A percentile compares a stretch with the other conserved stretches of the same genome.
Evolutionary conservation across 2,888 invertebrate species (phyloP).

Genomic region (Brachyptera putata): DNA sequence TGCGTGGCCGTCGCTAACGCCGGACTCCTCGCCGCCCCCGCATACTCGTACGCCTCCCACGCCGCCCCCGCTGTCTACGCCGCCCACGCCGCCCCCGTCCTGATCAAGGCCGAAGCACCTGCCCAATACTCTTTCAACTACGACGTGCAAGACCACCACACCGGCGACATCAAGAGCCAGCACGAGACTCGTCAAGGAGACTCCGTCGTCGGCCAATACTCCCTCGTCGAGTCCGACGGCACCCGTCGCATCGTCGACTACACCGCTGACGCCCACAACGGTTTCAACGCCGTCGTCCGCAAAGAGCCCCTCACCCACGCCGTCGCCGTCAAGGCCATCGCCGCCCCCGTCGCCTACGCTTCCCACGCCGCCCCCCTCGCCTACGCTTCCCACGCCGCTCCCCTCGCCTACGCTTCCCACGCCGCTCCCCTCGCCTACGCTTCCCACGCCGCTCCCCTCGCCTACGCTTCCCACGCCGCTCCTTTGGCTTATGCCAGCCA

Average conservation of each 20-base stretch:
- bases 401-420: background rate
- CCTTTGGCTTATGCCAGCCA: background rate
- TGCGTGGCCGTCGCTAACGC: background rate
- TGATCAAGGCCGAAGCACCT: conserved; percentile 40
- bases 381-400: background rate
- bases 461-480: background rate
- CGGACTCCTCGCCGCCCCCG: background rate
- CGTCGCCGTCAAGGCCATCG: background rate
- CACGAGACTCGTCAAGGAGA: conserved; percentile 42
- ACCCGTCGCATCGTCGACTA: conserved; percentile 7
- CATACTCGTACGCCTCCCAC: background rate
- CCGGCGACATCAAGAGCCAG: conserved; percentile 45
- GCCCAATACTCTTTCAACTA: conserved; percentile 50
- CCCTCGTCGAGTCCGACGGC: conserved; percentile 7
- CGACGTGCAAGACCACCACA: conserved; percentile 50
- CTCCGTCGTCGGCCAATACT: conserved; percentile 2
- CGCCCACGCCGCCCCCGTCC: conserved; percentile 4
- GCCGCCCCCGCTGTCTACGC: conserved; percentile 1
- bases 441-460: background rate
- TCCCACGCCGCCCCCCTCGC: conserved; percentile 1
- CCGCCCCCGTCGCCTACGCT: conserved; percentile 8
- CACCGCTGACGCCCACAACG: conserved; percentile 8
- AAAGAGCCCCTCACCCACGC: background rate
- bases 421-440: background rate
- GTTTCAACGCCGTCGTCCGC: conserved; percentile 12